phyloP scores from a whole-genome alignment of 2,113 vertebrate species.

The Indicator indicator region DNA sequence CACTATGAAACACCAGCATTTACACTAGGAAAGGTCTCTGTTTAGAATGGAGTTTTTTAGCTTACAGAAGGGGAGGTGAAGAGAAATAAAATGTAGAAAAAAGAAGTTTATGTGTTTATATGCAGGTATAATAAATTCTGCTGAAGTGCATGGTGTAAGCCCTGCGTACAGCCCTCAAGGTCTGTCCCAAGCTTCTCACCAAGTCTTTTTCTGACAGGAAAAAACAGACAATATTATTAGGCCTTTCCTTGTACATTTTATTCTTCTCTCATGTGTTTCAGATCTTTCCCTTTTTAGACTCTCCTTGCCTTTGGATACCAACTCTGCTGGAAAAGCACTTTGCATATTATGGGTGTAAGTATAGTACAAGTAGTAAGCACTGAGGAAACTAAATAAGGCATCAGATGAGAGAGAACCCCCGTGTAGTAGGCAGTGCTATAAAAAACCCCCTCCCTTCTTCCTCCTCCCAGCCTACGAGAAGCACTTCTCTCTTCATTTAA shows the following conservation, averaged over 20 bases:
- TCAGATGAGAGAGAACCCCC: conserved; percentile 13
- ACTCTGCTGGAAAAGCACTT: neutral
- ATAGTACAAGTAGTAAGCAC: neutral
- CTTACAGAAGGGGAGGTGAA: neutral
- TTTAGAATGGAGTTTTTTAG: neutral
- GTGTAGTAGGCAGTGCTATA: conserved; percentile 12
- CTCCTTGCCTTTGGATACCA: neutral
- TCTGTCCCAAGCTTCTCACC: neutral
- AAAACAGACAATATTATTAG: neutral
- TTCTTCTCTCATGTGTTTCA: neutral
- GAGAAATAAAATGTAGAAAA: neutral
- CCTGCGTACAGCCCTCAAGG: neutral
- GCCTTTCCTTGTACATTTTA: neutral
- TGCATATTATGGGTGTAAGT: neutral
- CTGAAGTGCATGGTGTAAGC: neutral
- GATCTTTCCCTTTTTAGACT: neutral
- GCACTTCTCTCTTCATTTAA: neutral
- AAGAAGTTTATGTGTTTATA: neutral
- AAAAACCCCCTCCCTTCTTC: conserved; percentile 5
- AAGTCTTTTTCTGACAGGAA: neutral
- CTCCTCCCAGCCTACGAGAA: neutral
- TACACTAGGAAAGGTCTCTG: neutral
- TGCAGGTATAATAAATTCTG: neutral
- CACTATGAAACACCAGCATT: neutral
- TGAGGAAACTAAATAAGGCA: conserved; percentile 30